Percentiles rank a stretch among this genome's conserved stretches.
Conservation (phyloP, 2,113 vertebrate species). For the Stictonetta naevosa region DNA sequence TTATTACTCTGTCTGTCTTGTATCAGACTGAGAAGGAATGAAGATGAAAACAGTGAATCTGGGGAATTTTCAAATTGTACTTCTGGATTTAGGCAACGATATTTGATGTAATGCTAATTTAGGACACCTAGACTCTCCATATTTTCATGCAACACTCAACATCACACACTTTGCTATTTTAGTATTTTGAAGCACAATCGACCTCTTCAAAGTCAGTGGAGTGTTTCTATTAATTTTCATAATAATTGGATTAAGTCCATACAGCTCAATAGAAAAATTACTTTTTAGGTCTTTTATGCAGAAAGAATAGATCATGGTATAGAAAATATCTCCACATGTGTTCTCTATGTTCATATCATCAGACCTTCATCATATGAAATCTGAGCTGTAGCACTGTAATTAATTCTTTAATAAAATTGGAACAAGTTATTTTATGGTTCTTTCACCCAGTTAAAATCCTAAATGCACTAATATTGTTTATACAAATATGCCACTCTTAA, state of each 20-base stretch:
- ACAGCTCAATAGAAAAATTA: background rate
- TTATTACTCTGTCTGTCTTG: background rate
- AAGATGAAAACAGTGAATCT: background rate
- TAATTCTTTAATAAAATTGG: background rate
- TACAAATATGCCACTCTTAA: background rate
- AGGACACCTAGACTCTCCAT: background rate
- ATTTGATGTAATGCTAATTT: background rate
- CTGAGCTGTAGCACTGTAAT: background rate
- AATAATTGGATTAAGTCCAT: background rate
- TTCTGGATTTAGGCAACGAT: background rate
- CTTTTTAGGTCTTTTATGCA: background rate
- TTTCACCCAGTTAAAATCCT: background rate
- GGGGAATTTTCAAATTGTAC: background rate
- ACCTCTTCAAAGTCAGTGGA: background rate
- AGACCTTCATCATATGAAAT: background rate
- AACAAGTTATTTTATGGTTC: background rate
- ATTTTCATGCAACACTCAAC: background rate
- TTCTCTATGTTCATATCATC: background rate
- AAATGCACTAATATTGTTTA: background rate
- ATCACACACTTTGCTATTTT: background rate
- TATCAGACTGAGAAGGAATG: background rate
- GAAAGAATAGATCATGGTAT: background rate
- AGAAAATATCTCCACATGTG: background rate
- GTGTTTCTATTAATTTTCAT: background rate
- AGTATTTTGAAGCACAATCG: background rate